These are phyloP conservation scores for Barbus barbus DNA, from an alignment of 2,113 vertebrate genomes.

Conservation along the genomic window DNA sequence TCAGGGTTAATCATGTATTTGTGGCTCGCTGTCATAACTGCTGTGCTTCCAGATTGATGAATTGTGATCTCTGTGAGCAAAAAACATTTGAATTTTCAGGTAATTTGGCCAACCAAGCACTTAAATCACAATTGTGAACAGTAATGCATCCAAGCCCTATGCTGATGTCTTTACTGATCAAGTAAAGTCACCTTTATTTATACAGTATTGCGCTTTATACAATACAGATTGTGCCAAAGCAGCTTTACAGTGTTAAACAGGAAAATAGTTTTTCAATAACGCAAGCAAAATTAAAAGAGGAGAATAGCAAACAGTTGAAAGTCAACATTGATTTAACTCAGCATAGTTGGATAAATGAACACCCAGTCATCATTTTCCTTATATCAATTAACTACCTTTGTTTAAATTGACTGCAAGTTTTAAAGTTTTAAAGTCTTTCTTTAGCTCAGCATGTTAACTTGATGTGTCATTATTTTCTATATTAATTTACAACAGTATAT, in stretches of 20 bases:
- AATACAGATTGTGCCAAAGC: too few relatives aligned
- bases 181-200: too few relatives aligned
- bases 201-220: too few relatives aligned
- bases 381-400: background rate
- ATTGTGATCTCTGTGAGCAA: background rate
- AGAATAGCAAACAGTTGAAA: too few relatives aligned
- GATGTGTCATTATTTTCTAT: background rate
- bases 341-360: background rate
- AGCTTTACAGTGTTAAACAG: too few relatives aligned
- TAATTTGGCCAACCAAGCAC: background rate
- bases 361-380: background rate
- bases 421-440: background rate
- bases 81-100: background rate
- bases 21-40: background rate
- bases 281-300: too few relatives aligned
- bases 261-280: too few relatives aligned
- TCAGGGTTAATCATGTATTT: background rate
- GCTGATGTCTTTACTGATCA: background rate
- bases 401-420: background rate
- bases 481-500: background rate
- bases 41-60: slow-evolving; percentile 16
- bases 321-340: too few relatives aligned
- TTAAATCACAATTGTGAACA: background rate
- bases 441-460: background rate
- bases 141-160: too few relatives aligned